These are phyloP conservation scores for human (Homo sapiens) DNA, from an alignment of 2,113 vertebrate species.

Conservation along the genomic window GRCh38 chr15:62616001-62616500, in stretches of 20 bases:
- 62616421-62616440: not conserved
- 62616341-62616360: not conserved
- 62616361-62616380: not conserved
- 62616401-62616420: not conserved
- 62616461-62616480: no score
- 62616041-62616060: not conserved
- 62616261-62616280: not conserved
- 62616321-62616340: not conserved
- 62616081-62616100: not conserved
- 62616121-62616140: not conserved
- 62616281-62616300: rapidly evolving
- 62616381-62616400: not conserved
- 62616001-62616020: not conserved
- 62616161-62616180: slow-evolving; percentile 7
- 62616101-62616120: not conserved
- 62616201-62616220: not conserved
- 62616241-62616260: not conserved
- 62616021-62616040: not conserved
- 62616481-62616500: no score
- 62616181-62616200: not conserved
- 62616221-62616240: not conserved
- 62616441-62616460: no score
- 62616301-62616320: not conserved
- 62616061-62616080: not conserved
- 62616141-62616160: not conserved